These are phyloP conservation scores for Halictus ligatus DNA, from an alignment of 2,888 invertebrate genomes.

Conservation along the genomic window DNA sequence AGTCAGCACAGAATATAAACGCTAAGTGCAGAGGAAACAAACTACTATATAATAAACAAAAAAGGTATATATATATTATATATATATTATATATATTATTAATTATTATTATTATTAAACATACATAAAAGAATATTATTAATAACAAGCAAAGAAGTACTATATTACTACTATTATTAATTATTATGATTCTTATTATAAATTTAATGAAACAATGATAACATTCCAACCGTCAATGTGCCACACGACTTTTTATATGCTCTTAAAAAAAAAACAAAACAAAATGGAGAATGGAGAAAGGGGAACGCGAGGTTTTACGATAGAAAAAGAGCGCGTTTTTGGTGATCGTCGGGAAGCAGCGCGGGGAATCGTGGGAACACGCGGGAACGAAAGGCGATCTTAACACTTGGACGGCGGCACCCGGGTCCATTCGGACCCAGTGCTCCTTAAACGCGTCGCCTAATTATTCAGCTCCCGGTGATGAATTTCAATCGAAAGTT, in stretches of 20 bases:
- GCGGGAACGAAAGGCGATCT: constrained; percentile 19
- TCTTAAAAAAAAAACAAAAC: constrained; percentile 64
- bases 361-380: constrained; percentile 40
- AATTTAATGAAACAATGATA: constrained; percentile 84
- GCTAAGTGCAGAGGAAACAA: constrained; percentile 82
- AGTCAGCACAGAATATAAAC: constrained; percentile 81
- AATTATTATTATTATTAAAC: constrained; percentile 72
- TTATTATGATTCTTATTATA: constrained; percentile 76
- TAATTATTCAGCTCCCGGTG: not conserved
- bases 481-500: no score
- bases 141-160: constrained; percentile 78
- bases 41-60: constrained; percentile 80
- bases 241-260: constrained; percentile 86
- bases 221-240: constrained; percentile 89
- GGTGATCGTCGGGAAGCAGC: constrained; percentile 65
- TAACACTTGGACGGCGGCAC: not conserved
- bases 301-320: constrained; percentile 58
- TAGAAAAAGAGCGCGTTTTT: constrained; percentile 36
- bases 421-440: not conserved
- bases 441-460: not conserved
- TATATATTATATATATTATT: constrained; percentile 72
- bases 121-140: constrained; percentile 76
- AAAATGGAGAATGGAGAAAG: constrained; percentile 49
- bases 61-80: constrained; percentile 73
- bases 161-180: constrained; percentile 81